These are phyloP conservation scores for Kryptopterus vitreolus DNA, from an alignment of 2,797 vertebrate genomes.

Conservation along the genomic window DNA sequence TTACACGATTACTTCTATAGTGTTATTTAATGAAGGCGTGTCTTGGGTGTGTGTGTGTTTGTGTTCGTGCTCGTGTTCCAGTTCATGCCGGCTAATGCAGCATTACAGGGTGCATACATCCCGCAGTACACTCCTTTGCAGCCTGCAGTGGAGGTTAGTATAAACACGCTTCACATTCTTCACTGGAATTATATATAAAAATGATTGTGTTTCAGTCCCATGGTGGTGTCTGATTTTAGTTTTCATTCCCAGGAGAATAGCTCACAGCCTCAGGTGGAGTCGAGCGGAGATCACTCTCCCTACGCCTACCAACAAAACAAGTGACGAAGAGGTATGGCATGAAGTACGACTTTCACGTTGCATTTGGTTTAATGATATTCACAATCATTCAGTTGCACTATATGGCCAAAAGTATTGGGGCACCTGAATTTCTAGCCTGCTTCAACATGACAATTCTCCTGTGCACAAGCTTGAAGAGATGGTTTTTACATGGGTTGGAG, in stretches of 20 bases:
- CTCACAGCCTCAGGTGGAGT: conserved; percentile 89
- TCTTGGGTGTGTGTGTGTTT: conserved; percentile 14
- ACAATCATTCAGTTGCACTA: not conserved
- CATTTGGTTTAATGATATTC: not conserved
- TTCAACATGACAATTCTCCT: too few relatives aligned
- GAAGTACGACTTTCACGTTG: not conserved
- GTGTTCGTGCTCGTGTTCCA: conserved; percentile 58
- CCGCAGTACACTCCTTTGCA: conserved; percentile 94
- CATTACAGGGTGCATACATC: conserved; percentile 95
- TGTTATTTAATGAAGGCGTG: conserved; percentile 21
- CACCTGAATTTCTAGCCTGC: too few relatives aligned
- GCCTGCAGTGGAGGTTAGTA: conserved; percentile 84
- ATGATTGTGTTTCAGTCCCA: not conserved
- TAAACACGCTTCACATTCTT: not conserved
- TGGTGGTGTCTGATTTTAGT: conserved; percentile 1
- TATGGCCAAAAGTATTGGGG: too few relatives aligned
- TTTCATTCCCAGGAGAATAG: conserved; percentile 84
- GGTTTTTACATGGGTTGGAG: too few relatives aligned
- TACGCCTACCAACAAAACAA: conserved; percentile 97
- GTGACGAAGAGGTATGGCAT: conserved; percentile 83
- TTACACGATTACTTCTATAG: not conserved
- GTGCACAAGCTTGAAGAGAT: too few relatives aligned
- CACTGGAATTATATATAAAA: not conserved
- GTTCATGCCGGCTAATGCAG: conserved; percentile 92
- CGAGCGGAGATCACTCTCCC: conserved; percentile 90